These are phyloP conservation scores for Thaleichthys pacificus DNA, from an alignment of 2,797 vertebrate species.

Conservation along the genomic window DNA sequence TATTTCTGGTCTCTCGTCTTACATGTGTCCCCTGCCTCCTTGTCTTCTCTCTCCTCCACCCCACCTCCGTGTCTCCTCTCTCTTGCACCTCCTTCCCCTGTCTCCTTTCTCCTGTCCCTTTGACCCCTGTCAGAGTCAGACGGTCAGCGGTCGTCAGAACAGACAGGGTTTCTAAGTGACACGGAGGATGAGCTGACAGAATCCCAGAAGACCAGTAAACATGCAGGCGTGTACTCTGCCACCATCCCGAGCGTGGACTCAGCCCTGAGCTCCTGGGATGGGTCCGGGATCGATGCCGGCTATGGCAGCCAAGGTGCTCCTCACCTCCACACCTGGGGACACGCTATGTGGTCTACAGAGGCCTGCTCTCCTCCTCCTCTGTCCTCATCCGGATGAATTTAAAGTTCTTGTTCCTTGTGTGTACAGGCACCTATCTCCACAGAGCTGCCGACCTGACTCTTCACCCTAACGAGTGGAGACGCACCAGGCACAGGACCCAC, in stretches of 20 bases:
- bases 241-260: constrained; percentile 91
- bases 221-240: constrained; percentile 82
- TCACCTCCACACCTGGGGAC: not conserved
- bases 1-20: not conserved
- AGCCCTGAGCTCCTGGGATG: constrained; percentile 94
- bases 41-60: too few species aligned
- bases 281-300: constrained; percentile 84
- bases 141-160: constrained; percentile 41
- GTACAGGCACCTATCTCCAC: constrained; percentile 81
- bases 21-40: not conserved
- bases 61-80: not conserved
- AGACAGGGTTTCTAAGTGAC: constrained; percentile 78
- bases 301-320: constrained; percentile 88
- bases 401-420: not conserved
- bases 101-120: not conserved
- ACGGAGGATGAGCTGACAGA: constrained; percentile 87
- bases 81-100: not conserved
- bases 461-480: constrained; percentile 85
- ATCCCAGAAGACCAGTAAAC: constrained; percentile 83
- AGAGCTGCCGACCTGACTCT: constrained; percentile 77
- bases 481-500: constrained; percentile 79
- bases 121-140: constrained; percentile 56
- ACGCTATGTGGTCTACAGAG: not conserved
- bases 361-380: not conserved
- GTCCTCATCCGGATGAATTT: too few species aligned